These are phyloP conservation scores for Nematopogon swammerdamellus DNA, from an alignment of 2,888 invertebrate species.

Conservation along the genomic window DNA sequence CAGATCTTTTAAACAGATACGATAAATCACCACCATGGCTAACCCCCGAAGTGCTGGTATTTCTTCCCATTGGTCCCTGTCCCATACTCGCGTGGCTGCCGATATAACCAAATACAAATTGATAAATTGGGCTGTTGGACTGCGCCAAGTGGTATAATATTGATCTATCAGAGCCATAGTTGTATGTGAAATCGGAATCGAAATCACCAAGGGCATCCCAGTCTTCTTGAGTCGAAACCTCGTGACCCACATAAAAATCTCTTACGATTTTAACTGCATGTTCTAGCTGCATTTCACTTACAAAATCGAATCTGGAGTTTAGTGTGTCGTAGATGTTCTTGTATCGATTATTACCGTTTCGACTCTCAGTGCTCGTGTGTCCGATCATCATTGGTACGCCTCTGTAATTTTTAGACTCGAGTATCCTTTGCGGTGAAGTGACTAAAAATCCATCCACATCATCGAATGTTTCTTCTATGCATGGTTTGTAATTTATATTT, in stretches of 20 bases:
- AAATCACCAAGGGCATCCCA: not conserved
- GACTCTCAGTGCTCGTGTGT: constrained; percentile 27
- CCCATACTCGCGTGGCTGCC: not conserved
- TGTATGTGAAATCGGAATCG: not conserved
- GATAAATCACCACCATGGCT: not conserved
- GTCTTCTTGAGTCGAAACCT: not conserved
- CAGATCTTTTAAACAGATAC: not conserved
- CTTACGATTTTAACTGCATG: not conserved
- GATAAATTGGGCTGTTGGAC: not conserved
- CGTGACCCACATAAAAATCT: not conserved
- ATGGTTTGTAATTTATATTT: constrained; percentile 28
- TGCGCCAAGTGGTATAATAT: not conserved
- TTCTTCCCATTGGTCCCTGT: not conserved
- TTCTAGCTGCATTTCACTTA: not conserved
- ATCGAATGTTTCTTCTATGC: constrained; percentile 38
- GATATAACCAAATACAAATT: not conserved
- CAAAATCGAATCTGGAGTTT: not conserved
- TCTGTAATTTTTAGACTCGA: constrained; percentile 29
- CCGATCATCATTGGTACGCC: constrained; percentile 38
- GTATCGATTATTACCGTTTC: not conserved
- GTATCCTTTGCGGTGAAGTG: constrained; percentile 29
- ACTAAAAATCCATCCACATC: constrained; percentile 35
- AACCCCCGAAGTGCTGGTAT: not conserved
- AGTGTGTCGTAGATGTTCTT: not conserved
- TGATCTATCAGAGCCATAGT: not conserved